phyloP scores from a whole-genome alignment of 1,140 invertebrate genomes.

The Macrocentrus cingulum region DNA sequence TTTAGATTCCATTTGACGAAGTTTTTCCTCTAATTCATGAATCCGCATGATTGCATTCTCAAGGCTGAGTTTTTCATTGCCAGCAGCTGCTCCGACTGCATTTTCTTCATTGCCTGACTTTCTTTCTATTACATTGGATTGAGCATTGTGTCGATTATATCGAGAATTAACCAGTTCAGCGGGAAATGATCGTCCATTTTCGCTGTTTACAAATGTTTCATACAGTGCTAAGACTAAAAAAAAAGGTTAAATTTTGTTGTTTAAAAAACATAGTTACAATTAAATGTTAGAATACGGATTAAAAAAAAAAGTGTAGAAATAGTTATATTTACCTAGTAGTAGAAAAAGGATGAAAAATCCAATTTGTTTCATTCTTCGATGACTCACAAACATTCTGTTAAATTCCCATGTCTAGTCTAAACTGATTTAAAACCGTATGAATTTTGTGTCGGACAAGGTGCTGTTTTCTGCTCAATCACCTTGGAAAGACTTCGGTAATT shows the following conservation, averaged over 20 bases:
- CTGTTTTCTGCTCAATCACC: too few relatives aligned
- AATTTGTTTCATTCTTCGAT: constrained; percentile 54
- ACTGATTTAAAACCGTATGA: not conserved
- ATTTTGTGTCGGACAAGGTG: too few relatives aligned
- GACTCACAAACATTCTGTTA: constrained; percentile 44
- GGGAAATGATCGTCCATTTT: constrained; percentile 33
- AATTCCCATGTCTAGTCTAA: constrained; percentile 1
- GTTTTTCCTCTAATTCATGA: constrained; percentile 69
- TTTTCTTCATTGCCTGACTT: constrained; percentile 31
- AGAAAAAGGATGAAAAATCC: constrained; percentile 43
- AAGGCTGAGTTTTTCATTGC: constrained; percentile 59
- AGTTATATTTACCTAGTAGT: constrained; percentile 44
- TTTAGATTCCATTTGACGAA: constrained; percentile 66
- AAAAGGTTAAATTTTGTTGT: constrained; percentile 18
- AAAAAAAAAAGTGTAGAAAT: constrained; percentile 2
- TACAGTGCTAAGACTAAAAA: constrained; percentile 55
- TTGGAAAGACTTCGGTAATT: too few relatives aligned
- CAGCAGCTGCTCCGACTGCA: constrained; percentile 25
- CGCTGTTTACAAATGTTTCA: constrained; percentile 46
- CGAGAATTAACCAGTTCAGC: not conserved
- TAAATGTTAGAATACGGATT: constrained; percentile 11
- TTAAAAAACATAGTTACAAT: too few relatives aligned
- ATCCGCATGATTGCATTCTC: constrained; percentile 66
- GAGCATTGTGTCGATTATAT: not conserved
- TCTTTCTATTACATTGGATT: not conserved